Percentiles rank a stretch among this genome's conserved stretches.
These are phyloP conservation scores for Hesperia comma DNA, from an alignment of 2,888 invertebrate genomes.

Conservation along the genomic window DNA sequence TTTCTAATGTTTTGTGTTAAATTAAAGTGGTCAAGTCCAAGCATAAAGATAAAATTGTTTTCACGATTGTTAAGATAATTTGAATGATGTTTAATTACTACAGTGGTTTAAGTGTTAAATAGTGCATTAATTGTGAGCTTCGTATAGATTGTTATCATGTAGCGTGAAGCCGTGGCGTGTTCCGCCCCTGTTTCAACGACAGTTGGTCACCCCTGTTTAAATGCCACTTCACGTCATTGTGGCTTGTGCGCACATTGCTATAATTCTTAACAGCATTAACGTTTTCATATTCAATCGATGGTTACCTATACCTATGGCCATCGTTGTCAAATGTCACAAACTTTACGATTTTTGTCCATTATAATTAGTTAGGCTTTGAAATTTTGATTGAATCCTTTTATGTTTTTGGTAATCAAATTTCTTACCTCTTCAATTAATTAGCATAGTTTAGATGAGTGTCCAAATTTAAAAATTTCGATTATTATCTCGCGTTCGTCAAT, in stretches of 20 bases:
- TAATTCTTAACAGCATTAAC: conserved; percentile 64
- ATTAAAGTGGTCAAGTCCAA: too few species aligned
- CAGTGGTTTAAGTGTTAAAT: conserved; percentile 64
- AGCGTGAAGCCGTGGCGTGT: conserved; percentile 76
- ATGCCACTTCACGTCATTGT: conserved; percentile 78
- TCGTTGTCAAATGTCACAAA: not conserved
- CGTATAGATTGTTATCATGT: conserved; percentile 80
- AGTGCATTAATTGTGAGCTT: conserved; percentile 74
- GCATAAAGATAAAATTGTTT: conserved; percentile 41
- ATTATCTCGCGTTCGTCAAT: conserved; percentile 70
- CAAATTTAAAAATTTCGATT: conserved; percentile 46
- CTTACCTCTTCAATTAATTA: not conserved
- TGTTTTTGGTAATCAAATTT: not conserved
- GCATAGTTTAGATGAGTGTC: not conserved
- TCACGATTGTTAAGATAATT: conserved; percentile 4
- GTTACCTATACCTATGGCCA: conserved; percentile 28
- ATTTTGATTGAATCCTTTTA: not conserved
- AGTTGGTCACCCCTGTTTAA: conserved; percentile 83
- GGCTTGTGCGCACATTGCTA: conserved; percentile 78
- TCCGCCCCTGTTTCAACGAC: conserved; percentile 77
- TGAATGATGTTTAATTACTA: conserved; percentile 47
- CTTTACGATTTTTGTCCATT: too few species aligned
- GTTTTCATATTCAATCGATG: conserved; percentile 63
- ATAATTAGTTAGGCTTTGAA: too few species aligned
- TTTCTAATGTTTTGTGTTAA: too few species aligned